A percentile compares a stretch with the other conserved stretches of the same genome.
Conservation (phyloP, 2,113 vertebrate species). For the Sapayoa aenigma region DNA sequence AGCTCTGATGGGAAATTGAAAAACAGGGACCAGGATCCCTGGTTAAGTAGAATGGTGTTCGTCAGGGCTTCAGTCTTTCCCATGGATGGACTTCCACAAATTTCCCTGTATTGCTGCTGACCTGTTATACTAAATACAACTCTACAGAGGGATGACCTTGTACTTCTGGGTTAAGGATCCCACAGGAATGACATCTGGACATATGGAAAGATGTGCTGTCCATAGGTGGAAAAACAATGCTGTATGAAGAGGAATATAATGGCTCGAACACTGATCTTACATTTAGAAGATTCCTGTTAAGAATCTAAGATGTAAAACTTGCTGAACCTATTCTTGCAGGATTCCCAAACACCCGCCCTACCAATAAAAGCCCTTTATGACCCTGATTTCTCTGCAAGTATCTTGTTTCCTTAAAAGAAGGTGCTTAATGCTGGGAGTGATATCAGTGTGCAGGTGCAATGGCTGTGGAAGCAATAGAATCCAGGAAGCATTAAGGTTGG, state of each 20-base stretch:
- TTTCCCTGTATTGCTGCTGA: not conserved
- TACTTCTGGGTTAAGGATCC: not conserved
- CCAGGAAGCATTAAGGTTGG: not conserved
- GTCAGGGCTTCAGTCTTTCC: not conserved
- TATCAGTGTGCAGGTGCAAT: not conserved
- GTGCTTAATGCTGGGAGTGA: not conserved
- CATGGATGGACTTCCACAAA: not conserved
- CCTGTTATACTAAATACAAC: not conserved
- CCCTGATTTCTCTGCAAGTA: not conserved
- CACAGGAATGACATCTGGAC: not conserved
- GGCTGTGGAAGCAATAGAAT: not conserved
- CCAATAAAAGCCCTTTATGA: not conserved
- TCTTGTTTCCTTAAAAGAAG: not conserved
- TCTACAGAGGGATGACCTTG: not conserved
- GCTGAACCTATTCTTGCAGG: not conserved
- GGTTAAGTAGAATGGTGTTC: not conserved
- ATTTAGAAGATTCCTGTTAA: not conserved
- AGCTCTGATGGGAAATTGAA: not conserved
- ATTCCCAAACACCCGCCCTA: not conserved
- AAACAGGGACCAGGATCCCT: not conserved
- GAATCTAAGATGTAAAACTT: not conserved
- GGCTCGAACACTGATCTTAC: not conserved
- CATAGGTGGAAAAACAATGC: not conserved
- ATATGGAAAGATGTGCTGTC: not conserved
- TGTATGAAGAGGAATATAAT: accelerated